A percentile compares a stretch with the other conserved stretches of the same genome.
These are phyloP conservation scores for Microtus pennsylvanicus DNA, from an alignment of 2,113 vertebrate genomes.

Conservation along the genomic window DNA sequence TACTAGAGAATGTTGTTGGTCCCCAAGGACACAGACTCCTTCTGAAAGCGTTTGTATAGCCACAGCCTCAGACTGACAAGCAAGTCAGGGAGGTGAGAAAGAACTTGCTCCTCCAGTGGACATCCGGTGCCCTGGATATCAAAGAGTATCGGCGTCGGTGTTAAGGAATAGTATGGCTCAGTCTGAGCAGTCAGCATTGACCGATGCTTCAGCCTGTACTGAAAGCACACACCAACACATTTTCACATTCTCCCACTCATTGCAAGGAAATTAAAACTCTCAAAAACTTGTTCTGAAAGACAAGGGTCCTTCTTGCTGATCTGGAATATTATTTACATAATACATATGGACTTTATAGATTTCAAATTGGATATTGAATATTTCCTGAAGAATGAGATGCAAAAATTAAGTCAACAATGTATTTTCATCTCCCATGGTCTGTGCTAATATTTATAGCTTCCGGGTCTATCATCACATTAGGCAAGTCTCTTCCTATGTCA, in stretches of 20 bases:
- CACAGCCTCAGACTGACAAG: constrained; percentile 65
- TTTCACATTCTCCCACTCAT: neutral
- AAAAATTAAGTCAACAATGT: neutral
- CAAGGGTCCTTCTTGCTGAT: neutral
- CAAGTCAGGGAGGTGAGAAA: constrained; percentile 47
- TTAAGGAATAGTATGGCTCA: constrained; percentile 36
- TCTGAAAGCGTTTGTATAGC: constrained; percentile 43
- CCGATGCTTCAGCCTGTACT: constrained; percentile 19
- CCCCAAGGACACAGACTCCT: neutral
- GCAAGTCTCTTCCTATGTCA: neutral
- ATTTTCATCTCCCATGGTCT: neutral
- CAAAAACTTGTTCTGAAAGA: neutral
- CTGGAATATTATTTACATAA: neutral
- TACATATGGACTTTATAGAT: neutral
- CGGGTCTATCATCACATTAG: neutral
- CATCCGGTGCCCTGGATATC: constrained; percentile 6
- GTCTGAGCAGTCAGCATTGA: neutral
- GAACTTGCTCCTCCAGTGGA: neutral
- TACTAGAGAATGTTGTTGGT: constrained; percentile 33
- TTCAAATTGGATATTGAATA: neutral
- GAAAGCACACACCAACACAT: neutral
- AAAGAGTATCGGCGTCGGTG: neutral
- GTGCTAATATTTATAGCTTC: neutral
- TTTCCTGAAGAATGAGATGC: neutral
- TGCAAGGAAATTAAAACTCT: neutral